A percentile compares a stretch with the other conserved stretches of the same genome.
These are phyloP conservation scores for Tetropium fuscum DNA, from an alignment of 2,888 invertebrate genomes.

Conservation along the genomic window DNA sequence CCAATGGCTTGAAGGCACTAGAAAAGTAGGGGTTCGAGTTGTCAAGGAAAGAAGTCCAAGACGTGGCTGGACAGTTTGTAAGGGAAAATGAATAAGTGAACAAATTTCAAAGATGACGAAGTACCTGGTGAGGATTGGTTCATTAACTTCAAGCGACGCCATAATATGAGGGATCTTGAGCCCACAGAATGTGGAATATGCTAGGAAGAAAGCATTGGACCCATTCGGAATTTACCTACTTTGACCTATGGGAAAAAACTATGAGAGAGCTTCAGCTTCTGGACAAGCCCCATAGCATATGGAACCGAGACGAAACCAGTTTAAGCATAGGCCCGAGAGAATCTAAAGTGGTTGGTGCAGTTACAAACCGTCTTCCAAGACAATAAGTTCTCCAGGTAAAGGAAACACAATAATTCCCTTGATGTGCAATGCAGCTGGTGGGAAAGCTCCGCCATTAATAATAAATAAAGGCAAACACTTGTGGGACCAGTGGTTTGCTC, in stretches of 20 bases:
- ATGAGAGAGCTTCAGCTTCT: slow-evolving; percentile 7
- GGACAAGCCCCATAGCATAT: neutral
- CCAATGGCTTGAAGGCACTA: neutral
- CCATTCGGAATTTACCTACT: slow-evolving; percentile 75
- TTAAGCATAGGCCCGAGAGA: slow-evolving; percentile 18
- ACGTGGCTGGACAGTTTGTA: slow-evolving; percentile 42
- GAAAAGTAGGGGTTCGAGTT: neutral
- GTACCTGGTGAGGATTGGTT: slow-evolving; percentile 50
- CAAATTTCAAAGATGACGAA: slow-evolving; percentile 47
- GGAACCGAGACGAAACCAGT: slow-evolving; percentile 14
- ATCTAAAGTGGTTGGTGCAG: slow-evolving; percentile 15
- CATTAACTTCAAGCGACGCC: slow-evolving; percentile 43
- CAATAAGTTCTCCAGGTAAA: slow-evolving; percentile 49
- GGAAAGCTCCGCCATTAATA: slow-evolving; percentile 56
- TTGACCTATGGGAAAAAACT: slow-evolving; percentile 11
- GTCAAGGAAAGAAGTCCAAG: slow-evolving; percentile 37
- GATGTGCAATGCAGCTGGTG: slow-evolving; percentile 45
- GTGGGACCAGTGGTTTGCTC: slow-evolving; percentile 16
- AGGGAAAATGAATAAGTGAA: slow-evolving; percentile 43
- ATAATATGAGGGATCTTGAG: slow-evolving; percentile 55
- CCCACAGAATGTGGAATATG: slow-evolving; percentile 56
- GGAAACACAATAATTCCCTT: slow-evolving; percentile 54
- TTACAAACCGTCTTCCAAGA: slow-evolving; percentile 3
- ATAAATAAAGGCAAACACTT: slow-evolving; percentile 44
- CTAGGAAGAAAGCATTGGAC: slow-evolving; percentile 47